Conservation (phyloP, 2,113 vertebrate species). For the Choloepus hoffmanni region DNA sequence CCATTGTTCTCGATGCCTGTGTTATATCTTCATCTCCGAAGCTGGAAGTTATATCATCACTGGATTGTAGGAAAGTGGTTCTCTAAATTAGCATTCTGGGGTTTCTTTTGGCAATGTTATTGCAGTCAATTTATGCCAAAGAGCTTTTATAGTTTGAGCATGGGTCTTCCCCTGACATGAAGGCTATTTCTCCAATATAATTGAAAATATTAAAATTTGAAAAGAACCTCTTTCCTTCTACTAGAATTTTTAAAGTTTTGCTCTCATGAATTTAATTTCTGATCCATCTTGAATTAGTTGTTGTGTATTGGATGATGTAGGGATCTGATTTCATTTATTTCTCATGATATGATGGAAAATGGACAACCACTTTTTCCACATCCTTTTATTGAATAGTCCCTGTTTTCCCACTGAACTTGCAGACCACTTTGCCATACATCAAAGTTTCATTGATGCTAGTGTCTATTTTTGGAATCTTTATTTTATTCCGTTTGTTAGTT, state of each 20-base stretch:
- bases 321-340: not conserved
- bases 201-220: not conserved
- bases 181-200: not conserved
- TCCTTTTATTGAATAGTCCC: not conserved
- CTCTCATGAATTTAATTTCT: not conserved
- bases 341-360: not conserved
- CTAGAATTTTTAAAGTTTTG: slow-evolving; percentile 17
- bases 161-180: not conserved
- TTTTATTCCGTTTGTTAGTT: not conserved
- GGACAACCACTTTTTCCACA: not conserved
- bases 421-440: too few species aligned
- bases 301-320: not conserved
- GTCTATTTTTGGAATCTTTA: not conserved
- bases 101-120: not conserved
- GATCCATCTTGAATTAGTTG: not conserved
- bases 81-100: not conserved
- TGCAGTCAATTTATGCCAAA: not conserved
- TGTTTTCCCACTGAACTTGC: not conserved
- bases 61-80: not conserved
- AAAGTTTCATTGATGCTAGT: not conserved
- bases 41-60: not conserved
- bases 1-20: not conserved
- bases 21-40: not conserved
- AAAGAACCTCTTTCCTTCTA: not conserved
- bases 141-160: slow-evolving; percentile 1